Evolutionary conservation across 2,888 invertebrate genomes (phyloP).

Genomic region (Eulithis testata): DNA sequence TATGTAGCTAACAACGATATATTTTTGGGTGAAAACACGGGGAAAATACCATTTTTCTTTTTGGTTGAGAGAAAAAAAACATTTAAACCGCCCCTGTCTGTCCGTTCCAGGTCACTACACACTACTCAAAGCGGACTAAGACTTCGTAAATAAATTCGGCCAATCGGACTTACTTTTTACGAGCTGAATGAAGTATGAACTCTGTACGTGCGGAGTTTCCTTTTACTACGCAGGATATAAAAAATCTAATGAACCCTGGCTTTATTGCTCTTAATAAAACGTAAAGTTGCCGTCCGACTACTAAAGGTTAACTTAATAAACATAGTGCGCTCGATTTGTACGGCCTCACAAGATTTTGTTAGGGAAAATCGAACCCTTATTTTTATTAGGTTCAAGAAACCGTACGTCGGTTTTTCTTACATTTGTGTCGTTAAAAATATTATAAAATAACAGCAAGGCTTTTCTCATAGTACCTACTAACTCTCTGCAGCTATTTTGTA

Average conservation of each 20-base stretch:
- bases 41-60: background rate
- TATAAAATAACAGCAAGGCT: too few species aligned
- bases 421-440: too few species aligned
- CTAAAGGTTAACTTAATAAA: conserved; percentile 53
- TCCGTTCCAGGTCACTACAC: conserved; percentile 41
- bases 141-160: conserved; percentile 68
- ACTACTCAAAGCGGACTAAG: conserved; percentile 32
- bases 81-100: conserved; percentile 23
- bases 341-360: conserved; percentile 13
- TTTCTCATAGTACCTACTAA: too few species aligned
- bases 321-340: conserved; percentile 33
- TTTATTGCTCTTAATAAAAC: conserved; percentile 71
- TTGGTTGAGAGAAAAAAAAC: conserved; percentile 12
- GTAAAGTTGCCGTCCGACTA: conserved; percentile 55
- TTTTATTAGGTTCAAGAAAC: too few species aligned
- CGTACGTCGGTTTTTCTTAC: too few species aligned
- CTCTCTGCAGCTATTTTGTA: too few species aligned
- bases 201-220: conserved; percentile 62
- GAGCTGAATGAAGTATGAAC: conserved; percentile 69
- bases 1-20: too few species aligned
- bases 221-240: conserved; percentile 68
- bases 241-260: conserved; percentile 68
- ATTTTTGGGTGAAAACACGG: too few species aligned
- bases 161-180: conserved; percentile 67
- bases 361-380: conserved; percentile 11